phyloP scores from a whole-genome alignment of 2,113 vertebrate species.

The Psittacula cyanocephala region DNA sequence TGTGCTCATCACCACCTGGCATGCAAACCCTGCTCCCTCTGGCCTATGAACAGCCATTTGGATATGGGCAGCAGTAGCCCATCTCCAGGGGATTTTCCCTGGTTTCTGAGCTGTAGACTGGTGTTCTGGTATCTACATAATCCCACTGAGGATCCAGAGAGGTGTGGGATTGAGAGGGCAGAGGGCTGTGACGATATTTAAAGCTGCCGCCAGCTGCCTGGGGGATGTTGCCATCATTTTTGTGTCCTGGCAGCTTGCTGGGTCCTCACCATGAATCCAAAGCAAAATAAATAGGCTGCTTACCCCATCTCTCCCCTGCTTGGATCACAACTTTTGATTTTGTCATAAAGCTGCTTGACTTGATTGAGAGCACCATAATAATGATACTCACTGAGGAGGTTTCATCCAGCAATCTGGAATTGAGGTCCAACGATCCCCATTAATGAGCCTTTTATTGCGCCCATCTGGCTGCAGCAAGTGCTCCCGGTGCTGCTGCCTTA shows the following conservation, averaged over 20 bases:
- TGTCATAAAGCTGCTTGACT: slow-evolving; percentile 62
- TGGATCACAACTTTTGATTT: slow-evolving; percentile 64
- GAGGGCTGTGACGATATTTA: not conserved
- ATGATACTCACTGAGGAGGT: slow-evolving; percentile 23
- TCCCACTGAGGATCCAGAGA: not conserved
- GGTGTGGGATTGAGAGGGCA: not conserved
- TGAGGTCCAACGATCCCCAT: slow-evolving; percentile 38
- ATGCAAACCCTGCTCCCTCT: not conserved
- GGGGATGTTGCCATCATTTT: not conserved
- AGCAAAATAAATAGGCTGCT: slow-evolving; percentile 28
- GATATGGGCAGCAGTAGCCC: not conserved
- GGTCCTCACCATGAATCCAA: not conserved
- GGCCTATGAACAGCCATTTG: not conserved
- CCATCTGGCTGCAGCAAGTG: not conserved
- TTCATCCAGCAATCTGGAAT: not conserved
- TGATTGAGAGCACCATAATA: slow-evolving; percentile 35
- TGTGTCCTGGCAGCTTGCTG: not conserved
- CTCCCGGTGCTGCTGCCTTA: not conserved
- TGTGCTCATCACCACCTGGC: not conserved
- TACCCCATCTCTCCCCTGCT: not conserved
- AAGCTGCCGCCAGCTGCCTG: not conserved
- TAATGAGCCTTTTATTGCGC: slow-evolving; percentile 40
- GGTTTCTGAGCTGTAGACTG: not conserved
- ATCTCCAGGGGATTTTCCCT: not conserved
- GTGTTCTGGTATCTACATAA: not conserved